Percentiles rank a stretch among this genome's conserved stretches.
Conservation (phyloP, 2,797 vertebrate genomes). For the Podargus strigoides region DNA sequence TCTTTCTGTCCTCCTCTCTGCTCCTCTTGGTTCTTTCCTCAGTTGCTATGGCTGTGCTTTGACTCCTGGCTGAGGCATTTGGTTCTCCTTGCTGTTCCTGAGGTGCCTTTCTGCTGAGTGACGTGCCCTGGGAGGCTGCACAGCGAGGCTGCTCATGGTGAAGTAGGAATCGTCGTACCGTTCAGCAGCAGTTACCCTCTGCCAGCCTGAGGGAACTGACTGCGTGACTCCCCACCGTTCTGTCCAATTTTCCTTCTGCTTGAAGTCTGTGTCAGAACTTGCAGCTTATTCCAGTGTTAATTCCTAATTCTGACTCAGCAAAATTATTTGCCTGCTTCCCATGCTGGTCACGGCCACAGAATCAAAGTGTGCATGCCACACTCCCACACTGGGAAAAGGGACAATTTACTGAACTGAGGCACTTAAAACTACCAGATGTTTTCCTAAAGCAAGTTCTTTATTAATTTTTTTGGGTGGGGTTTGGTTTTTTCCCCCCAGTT, state of each 20-base stretch:
- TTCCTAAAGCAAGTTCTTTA: slow-evolving; percentile 46
- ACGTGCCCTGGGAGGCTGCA: neutral
- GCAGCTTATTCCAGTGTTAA: neutral
- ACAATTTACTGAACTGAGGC: neutral
- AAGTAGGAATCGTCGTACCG: neutral
- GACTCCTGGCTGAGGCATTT: neutral
- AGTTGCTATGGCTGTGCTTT: neutral
- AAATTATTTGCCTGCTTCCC: neutral
- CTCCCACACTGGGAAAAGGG: neutral
- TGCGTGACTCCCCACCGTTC: neutral
- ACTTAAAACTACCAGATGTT: slow-evolving; percentile 40
- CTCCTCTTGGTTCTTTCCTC: neutral
- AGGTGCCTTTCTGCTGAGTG: neutral
- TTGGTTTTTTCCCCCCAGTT: neutral
- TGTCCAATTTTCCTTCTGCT: neutral
- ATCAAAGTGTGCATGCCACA: neutral
- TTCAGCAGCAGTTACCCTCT: neutral
- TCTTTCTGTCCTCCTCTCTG: neutral
- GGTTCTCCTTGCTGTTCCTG: rapidly evolving
- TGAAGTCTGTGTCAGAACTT: neutral
- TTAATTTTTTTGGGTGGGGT: slow-evolving; percentile 1
- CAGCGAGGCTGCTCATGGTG: neutral
- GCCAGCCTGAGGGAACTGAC: neutral
- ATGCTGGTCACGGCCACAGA: neutral
- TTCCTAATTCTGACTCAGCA: slow-evolving; percentile 13